Percentiles rank a stretch among this genome's conserved stretches.
Conservation (phyloP, 2,888 invertebrate genomes). For the Tenodera sinensis region DNA sequence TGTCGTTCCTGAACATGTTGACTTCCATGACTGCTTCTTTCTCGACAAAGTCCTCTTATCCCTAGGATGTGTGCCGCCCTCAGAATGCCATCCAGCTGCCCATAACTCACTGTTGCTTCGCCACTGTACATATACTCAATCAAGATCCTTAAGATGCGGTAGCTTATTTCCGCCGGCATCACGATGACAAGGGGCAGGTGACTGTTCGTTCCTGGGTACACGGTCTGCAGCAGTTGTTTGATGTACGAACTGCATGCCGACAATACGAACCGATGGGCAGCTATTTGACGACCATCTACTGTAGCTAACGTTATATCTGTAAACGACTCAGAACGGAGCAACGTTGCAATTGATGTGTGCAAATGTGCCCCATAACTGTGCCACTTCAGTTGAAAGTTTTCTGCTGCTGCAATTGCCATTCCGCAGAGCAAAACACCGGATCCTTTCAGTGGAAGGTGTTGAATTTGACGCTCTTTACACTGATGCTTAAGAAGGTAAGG, state of each 20-base stretch:
- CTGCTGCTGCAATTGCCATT: conserved; percentile 55
- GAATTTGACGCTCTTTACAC: background rate
- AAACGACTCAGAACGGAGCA: conserved; percentile 74
- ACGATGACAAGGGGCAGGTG: conserved; percentile 57
- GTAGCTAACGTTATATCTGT: conserved; percentile 79
- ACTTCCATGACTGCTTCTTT: conserved; percentile 36
- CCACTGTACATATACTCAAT: conserved; percentile 85
- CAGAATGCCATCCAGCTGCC: conserved; percentile 74
- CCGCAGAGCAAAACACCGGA: conserved; percentile 30
- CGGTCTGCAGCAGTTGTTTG: conserved; percentile 52
- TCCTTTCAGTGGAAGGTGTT: background rate
- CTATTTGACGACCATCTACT: conserved; percentile 73
- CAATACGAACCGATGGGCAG: conserved; percentile 79
- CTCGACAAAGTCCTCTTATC: conserved; percentile 74
- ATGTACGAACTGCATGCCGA: conserved; percentile 74
- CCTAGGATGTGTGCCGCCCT: conserved; percentile 79
- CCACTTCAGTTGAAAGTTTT: conserved; percentile 87
- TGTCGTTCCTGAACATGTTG: background rate
- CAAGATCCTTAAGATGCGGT: conserved; percentile 73
- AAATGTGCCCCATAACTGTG: conserved; percentile 79
- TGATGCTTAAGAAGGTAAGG: background rate
- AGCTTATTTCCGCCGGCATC: conserved; percentile 75
- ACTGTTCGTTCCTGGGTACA: conserved; percentile 44
- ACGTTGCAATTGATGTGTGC: conserved; percentile 74
- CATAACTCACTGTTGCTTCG: conserved; percentile 81